Conservation (phyloP, 2,113 vertebrate species). For the Dendropsophus ebraccatus region DNA sequence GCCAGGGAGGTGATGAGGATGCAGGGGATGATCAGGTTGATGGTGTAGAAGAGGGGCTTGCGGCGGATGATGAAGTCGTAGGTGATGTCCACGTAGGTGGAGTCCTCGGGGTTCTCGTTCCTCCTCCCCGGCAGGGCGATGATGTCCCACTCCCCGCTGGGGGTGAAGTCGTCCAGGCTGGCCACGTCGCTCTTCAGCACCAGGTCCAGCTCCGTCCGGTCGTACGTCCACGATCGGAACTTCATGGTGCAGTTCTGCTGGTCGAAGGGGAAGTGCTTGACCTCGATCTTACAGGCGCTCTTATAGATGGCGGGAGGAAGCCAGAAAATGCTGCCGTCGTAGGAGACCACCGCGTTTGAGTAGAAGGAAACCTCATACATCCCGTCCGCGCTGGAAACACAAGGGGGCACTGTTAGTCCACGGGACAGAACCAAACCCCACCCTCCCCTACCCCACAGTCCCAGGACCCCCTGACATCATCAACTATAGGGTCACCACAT, state of each 20-base stretch:
- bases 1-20: constrained; percentile 93
- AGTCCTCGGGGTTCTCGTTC: constrained; percentile 89
- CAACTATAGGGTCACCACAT: too few species aligned
- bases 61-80: constrained; percentile 95
- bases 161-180: constrained; percentile 94
- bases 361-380: constrained; percentile 99
- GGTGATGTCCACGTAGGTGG: constrained; percentile 94
- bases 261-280: constrained; percentile 96
- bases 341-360: constrained; percentile 93
- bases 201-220: constrained; percentile 91
- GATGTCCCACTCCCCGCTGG: constrained; percentile 96
- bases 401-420: neutral
- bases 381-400: constrained; percentile 82
- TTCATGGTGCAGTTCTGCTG: constrained; percentile 97
- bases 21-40: constrained; percentile 95
- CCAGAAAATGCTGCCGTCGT: constrained; percentile 97
- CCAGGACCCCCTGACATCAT: too few species aligned
- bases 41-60: constrained; percentile 95
- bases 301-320: constrained; percentile 95
- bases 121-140: constrained; percentile 87
- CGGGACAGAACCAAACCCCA: too few species aligned
- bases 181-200: constrained; percentile 89
- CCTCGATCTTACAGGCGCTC: constrained; percentile 94
- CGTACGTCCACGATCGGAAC: constrained; percentile 97
- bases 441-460: too few species aligned